phyloP scores from a whole-genome alignment of 2,113 vertebrate genomes.

The Triplophysa dalaica region DNA sequence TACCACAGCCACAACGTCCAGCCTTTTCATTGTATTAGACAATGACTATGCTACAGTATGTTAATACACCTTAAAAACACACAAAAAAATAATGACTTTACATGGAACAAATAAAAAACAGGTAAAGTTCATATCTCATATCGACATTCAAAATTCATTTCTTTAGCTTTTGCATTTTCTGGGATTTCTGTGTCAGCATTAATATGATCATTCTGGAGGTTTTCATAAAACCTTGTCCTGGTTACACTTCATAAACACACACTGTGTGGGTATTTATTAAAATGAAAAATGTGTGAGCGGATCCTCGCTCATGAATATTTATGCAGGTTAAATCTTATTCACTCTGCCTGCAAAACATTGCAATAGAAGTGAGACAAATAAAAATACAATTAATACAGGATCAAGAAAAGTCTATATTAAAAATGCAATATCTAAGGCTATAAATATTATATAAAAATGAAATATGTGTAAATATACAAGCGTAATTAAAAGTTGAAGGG shows the following conservation, averaged over 20 bases:
- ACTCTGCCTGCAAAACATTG: background rate
- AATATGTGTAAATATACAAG: background rate
- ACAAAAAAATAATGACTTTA: background rate
- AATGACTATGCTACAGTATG: background rate
- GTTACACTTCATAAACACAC: conserved; percentile 37
- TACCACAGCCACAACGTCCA: too few relatives aligned
- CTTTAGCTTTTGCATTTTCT: conserved; percentile 13
- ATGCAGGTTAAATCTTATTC: conserved; percentile 38
- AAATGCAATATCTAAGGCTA: conserved; percentile 9
- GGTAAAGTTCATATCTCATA: background rate
- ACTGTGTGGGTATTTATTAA: conserved; percentile 36
- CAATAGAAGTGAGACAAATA: conserved; percentile 35
- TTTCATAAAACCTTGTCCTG: conserved; percentile 53
- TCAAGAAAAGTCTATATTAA: conserved; percentile 6
- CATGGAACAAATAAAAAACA: conserved; percentile 19
- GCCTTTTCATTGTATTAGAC: too few relatives aligned
- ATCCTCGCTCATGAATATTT: conserved; percentile 41
- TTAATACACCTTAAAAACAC: conserved; percentile 10
- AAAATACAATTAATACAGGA: conserved; percentile 32
- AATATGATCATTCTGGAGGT: conserved; percentile 52
- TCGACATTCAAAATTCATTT: conserved; percentile 15
- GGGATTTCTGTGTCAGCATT: conserved; percentile 38
- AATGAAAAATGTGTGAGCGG: conserved; percentile 32
- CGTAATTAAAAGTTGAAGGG: background rate
- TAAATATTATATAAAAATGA: conserved; percentile 14